These are phyloP conservation scores for Falcunculus frontatus DNA, from an alignment of 2,113 vertebrate species.

Conservation along the genomic window DNA sequence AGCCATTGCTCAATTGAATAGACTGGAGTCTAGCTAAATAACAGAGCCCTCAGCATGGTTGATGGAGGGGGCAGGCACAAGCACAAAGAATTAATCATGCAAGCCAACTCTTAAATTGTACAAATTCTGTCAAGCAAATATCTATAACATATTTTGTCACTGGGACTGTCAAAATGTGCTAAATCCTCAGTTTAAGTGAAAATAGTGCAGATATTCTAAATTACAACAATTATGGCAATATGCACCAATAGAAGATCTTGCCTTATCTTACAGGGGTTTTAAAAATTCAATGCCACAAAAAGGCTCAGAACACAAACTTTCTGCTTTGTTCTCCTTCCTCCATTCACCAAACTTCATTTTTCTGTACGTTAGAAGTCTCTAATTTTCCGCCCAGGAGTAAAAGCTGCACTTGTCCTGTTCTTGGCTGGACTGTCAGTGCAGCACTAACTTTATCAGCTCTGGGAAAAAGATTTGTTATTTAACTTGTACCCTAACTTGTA, in stretches of 20 bases:
- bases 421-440: neutral
- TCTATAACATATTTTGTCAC: slow-evolving; percentile 30
- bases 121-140: slow-evolving; percentile 29
- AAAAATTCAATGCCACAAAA: neutral
- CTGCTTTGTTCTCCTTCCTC: neutral
- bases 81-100: slow-evolving; percentile 41
- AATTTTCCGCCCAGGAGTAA: neutral
- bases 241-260: neutral
- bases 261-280: neutral
- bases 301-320: neutral
- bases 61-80: neutral
- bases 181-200: slow-evolving; percentile 14
- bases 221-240: neutral
- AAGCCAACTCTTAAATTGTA: slow-evolving; percentile 8
- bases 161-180: slow-evolving; percentile 21
- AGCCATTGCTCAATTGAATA: slow-evolving; percentile 25
- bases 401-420: neutral
- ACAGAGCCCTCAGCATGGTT: slow-evolving; percentile 8
- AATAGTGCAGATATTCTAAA: neutral
- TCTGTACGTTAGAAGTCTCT: neutral
- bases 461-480: neutral
- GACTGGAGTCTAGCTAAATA: slow-evolving; percentile 12
- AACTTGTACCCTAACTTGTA: neutral
- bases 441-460: neutral
- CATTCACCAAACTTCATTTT: neutral